A percentile compares a stretch with the other conserved stretches of the same genome.
Evolutionary conservation across 2,888 invertebrate species (phyloP).

Genomic region (Oscheius sp.): DNA sequence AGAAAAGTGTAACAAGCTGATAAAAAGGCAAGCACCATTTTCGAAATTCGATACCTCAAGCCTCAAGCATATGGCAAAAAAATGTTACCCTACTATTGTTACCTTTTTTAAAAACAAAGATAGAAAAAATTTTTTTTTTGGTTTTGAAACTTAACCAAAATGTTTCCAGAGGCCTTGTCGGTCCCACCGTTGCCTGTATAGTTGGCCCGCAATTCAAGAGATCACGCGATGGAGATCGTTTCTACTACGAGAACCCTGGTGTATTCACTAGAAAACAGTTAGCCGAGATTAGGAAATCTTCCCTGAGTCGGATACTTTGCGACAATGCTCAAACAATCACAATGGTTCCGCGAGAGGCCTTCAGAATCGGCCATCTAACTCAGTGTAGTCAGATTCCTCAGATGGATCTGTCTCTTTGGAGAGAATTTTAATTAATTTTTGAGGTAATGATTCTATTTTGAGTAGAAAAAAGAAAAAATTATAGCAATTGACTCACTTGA

Average conservation of each 20-base stretch:
- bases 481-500: too few relatives aligned
- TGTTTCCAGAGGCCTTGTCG: conserved; percentile 71
- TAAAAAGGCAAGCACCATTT: too few relatives aligned
- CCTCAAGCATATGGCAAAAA: too few relatives aligned
- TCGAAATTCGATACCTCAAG: too few relatives aligned
- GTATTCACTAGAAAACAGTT: conserved; percentile 76
- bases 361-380: conserved; percentile 64
- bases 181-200: conserved; percentile 74
- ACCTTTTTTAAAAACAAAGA: too few relatives aligned
- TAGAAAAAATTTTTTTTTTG: background rate
- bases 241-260: conserved; percentile 73
- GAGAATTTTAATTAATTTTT: conserved; percentile 47
- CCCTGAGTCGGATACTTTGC: conserved; percentile 85
- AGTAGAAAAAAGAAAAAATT: too few relatives aligned
- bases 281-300: conserved; percentile 83
- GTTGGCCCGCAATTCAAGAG: conserved; percentile 73
- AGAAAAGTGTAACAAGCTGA: too few relatives aligned
- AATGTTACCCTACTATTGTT: too few relatives aligned
- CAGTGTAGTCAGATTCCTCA: conserved; percentile 66
- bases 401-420: conserved; percentile 68
- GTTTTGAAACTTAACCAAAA: background rate
- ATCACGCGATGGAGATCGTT: conserved; percentile 73
- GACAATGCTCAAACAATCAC: conserved; percentile 83
- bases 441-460: too few relatives aligned
- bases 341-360: conserved; percentile 67